Percentiles rank a stretch among this genome's conserved stretches.
These are phyloP conservation scores for Catharus fuscescens DNA, from an alignment of 2,113 vertebrate species.

Conservation along the genomic window DNA sequence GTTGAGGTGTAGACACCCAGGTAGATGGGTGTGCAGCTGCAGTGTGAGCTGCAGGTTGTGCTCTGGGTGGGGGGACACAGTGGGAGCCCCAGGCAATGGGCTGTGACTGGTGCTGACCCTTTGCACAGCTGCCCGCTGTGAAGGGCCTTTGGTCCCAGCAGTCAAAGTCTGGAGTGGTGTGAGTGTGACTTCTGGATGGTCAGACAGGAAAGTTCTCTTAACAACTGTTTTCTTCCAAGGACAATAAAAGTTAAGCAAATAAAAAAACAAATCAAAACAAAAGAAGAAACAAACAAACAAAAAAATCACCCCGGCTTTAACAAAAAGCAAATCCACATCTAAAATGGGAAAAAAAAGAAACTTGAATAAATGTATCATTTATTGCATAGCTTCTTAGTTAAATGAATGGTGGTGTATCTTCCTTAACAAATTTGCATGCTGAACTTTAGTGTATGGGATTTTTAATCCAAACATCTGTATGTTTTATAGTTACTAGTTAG, in stretches of 20 bases:
- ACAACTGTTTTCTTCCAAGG: neutral
- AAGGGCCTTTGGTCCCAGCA: neutral
- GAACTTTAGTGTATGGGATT: neutral
- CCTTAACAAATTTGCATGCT: neutral
- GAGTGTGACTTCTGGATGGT: neutral
- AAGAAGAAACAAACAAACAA: neutral
- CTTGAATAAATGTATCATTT: neutral
- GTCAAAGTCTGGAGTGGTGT: neutral
- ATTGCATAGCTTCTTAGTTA: neutral
- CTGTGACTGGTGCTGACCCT: neutral
- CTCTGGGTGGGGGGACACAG: neutral
- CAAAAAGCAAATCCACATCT: neutral
- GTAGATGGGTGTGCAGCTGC: neutral
- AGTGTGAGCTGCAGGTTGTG: neutral
- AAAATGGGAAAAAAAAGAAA: neutral
- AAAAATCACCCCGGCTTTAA: accelerated
- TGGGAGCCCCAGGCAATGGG: neutral
- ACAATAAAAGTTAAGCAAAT: neutral
- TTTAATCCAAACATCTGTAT: neutral
- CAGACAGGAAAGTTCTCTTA: neutral
- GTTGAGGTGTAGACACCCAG: neutral
- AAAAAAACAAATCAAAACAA: neutral
- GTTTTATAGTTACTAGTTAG: neutral
- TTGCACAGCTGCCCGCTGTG: neutral
- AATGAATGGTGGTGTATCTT: neutral